Evolutionary conservation across 2,888 invertebrate species (phyloP).

Genomic region (Lepas anatifera): DNA sequence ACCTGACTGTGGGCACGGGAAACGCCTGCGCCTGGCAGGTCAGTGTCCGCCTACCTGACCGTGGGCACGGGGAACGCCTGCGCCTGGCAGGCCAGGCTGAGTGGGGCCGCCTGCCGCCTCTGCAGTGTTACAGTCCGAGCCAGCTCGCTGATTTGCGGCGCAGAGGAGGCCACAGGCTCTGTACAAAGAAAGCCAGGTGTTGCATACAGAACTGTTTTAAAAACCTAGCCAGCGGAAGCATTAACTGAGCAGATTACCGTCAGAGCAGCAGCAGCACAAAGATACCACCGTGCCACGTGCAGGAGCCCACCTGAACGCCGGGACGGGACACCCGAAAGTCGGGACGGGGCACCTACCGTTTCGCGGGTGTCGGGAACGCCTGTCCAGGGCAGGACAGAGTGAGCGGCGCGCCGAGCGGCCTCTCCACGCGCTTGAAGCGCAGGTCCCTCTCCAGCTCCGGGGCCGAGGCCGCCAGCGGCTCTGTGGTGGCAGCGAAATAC

Average conservation of each 20-base stretch:
- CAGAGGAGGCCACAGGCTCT: background rate
- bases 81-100: constrained; percentile 23
- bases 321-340: background rate
- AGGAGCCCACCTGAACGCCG: background rate
- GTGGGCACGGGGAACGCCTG: constrained; percentile 25
- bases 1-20: background rate
- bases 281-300: background rate
- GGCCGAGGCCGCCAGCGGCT: background rate
- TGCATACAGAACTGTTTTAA: too few relatives aligned
- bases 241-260: too few relatives aligned
- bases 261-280: background rate
- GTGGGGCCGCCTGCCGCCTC: constrained; percentile 1
- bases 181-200: background rate
- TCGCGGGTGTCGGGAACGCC: constrained; percentile 23
- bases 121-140: background rate
- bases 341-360: background rate
- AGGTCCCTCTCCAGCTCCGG: background rate
- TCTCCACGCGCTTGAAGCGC: background rate
- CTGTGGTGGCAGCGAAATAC: too few relatives aligned
- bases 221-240: too few relatives aligned
- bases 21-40: background rate
- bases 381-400: constrained; percentile 57
- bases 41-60: constrained; percentile 17
- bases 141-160: background rate
- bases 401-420: background rate